Evolutionary conservation across 1,140 invertebrate species (phyloP).

Genomic region (Glossosoma conforme): DNA sequence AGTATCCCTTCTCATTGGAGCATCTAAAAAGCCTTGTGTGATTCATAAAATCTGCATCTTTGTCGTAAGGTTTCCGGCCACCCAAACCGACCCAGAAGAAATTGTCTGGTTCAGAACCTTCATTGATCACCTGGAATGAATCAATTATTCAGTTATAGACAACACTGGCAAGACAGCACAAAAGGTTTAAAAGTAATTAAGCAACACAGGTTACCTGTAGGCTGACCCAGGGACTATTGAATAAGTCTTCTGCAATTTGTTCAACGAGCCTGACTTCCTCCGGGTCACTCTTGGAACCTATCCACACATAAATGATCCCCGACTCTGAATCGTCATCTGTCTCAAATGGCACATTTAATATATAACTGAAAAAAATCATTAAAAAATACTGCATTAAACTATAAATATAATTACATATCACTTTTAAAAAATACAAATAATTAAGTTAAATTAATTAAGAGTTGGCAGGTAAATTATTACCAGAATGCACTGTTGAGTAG

Average conservation of each 20-base stretch:
- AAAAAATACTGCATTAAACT: background rate
- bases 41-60: conserved; percentile 89
- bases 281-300: conserved; percentile 82
- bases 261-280: conserved; percentile 86
- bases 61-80: conserved; percentile 89
- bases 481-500: conserved; percentile 81
- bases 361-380: conserved; percentile 65
- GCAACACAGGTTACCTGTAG: conserved; percentile 55
- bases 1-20: conserved; percentile 99
- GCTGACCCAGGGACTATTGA: conserved; percentile 84
- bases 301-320: conserved; percentile 97
- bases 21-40: conserved; percentile 94
- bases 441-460: background rate
- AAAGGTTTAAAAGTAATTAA: no score
- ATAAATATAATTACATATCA: conserved; percentile 2
- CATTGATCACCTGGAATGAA: conserved; percentile 69
- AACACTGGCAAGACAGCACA: no score
- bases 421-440: conserved; percentile 13
- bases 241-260: conserved; percentile 92
- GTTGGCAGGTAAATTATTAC: conserved; percentile 46
- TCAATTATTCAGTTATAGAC: background rate
- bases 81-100: conserved; percentile 98
- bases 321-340: conserved; percentile 79
- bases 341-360: conserved; percentile 93
- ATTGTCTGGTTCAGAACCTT: conserved; percentile 97